Evolutionary conservation across 2,888 invertebrate species (phyloP).

Genomic region (Carabus problematicus): DNA sequence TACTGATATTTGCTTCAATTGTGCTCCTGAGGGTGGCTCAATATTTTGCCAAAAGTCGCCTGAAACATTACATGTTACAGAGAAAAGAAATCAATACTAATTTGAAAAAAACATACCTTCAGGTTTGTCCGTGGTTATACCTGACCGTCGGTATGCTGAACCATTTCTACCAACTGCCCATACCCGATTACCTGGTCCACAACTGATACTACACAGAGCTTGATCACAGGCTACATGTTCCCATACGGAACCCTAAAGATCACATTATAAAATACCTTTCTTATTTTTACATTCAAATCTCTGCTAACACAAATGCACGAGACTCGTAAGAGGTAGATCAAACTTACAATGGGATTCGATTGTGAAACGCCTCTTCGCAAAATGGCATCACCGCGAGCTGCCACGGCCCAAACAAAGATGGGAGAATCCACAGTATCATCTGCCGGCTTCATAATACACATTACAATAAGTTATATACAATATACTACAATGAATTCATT

Average conservation of each 20-base stretch:
- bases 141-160: constrained; percentile 81
- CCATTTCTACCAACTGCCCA: constrained; percentile 92
- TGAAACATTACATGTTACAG: constrained; percentile 45
- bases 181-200: constrained; percentile 71
- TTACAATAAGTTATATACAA: too few species aligned
- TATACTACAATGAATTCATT: constrained; percentile 13
- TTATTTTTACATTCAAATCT: constrained; percentile 54
- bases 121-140: constrained; percentile 72
- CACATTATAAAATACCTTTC: constrained; percentile 28
- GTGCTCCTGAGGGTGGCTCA: constrained; percentile 71
- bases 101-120: constrained; percentile 57
- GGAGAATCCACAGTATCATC: constrained; percentile 59
- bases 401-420: constrained; percentile 83
- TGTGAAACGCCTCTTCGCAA: constrained; percentile 79
- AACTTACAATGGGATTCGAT: constrained; percentile 73
- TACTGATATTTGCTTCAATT: constrained; percentile 76
- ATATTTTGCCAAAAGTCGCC: constrained; percentile 82
- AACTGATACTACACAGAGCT: constrained; percentile 76
- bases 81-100: background rate
- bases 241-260: constrained; percentile 74
- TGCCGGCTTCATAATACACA: constrained; percentile 54
- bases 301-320: background rate
- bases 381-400: constrained; percentile 85
- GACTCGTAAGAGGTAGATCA: constrained; percentile 3
- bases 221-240: constrained; percentile 84